Evolutionary conservation across 2,113 vertebrate genomes (phyloP), one percentile per base, ranked within the genome.

Genomic region (Propithecus coquereli): DNA sequence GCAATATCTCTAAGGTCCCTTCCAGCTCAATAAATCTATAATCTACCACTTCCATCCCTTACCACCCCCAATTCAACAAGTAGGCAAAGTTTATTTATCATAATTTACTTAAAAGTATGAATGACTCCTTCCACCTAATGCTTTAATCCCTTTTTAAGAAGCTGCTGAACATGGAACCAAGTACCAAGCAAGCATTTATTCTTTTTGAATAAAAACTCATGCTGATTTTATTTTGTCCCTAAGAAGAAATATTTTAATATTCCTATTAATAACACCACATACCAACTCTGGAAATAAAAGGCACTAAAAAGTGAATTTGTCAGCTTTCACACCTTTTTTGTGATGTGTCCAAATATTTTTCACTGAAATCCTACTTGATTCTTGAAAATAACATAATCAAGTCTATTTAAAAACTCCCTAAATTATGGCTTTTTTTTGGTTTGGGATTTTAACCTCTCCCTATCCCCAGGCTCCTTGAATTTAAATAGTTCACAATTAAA

Each of bases 181-280:
- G 25, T 52, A 89, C 79, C 34, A 95, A 59, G 11, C 34, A 87
- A 88, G 66, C 30, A 61, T 54, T 82, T 87, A 81, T 17, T 50
- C 59, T 45, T 96, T 85, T 37, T 32, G 5, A 87, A 61, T 43
- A 54, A 90, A 91, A 85, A 47, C 17, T 65, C 37, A 91, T 23
- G 40, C 14, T 40, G 32, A 93, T 65, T 76, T 80, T 57, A 82
- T 74, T 87, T 87, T 81, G 77, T 34, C 12, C n/a, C n/a, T 83
- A 82, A 63, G 54, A 37, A 90, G 22, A 94, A 87, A 61, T 66
- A 68, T 68, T 68, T 91, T 76, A 91, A 74, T 81, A 91, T 82
- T 85, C n/a, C n/a, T 54, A 52, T 61, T 84, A 68, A 70, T 25
- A 76, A 87, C 14, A 30, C 54, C 63, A 92, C 37, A 45, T 37